These are phyloP conservation scores for Theretra japonica DNA, from an alignment of 2,888 invertebrate species.

Conservation along the genomic window DNA sequence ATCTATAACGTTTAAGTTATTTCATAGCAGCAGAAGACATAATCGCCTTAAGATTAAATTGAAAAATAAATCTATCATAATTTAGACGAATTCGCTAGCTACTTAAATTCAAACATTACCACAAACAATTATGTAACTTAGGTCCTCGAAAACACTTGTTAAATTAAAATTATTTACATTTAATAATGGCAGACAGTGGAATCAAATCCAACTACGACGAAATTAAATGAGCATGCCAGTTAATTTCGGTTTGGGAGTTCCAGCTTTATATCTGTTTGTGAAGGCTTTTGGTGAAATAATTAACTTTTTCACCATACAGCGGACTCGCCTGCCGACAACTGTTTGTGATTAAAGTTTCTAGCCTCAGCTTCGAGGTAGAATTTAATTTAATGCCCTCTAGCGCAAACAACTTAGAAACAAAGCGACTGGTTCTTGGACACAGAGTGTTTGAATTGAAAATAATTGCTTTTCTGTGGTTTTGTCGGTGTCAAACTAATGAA, in stretches of 20 bases:
- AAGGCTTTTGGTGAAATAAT: constrained; percentile 21
- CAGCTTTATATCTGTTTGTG: constrained; percentile 19
- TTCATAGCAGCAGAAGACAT: no score
- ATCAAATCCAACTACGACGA: constrained; percentile 24
- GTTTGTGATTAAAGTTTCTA: not conserved
- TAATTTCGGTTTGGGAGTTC: constrained; percentile 24
- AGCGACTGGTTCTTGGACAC: no score
- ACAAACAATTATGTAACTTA: not conserved
- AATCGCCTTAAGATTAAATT: no score
- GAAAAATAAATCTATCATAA: no score
- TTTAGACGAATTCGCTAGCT: no score
- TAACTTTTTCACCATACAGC: constrained; percentile 12
- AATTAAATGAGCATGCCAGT: constrained; percentile 24
- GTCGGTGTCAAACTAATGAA: no score
- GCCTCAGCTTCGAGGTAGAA: not conserved
- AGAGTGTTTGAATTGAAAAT: no score
- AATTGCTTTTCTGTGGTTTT: no score
- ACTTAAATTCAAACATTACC: not conserved
- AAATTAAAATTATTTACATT: not conserved
- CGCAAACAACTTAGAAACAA: no score
- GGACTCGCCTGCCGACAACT: not conserved
- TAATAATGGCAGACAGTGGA: constrained; percentile 10
- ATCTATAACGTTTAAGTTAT: no score
- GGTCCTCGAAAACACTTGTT: not conserved
- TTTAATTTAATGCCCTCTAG: not conserved